Evolutionary conservation across 2,888 invertebrate species (phyloP).

Genomic region (Cosmorhoe ocellata): DNA sequence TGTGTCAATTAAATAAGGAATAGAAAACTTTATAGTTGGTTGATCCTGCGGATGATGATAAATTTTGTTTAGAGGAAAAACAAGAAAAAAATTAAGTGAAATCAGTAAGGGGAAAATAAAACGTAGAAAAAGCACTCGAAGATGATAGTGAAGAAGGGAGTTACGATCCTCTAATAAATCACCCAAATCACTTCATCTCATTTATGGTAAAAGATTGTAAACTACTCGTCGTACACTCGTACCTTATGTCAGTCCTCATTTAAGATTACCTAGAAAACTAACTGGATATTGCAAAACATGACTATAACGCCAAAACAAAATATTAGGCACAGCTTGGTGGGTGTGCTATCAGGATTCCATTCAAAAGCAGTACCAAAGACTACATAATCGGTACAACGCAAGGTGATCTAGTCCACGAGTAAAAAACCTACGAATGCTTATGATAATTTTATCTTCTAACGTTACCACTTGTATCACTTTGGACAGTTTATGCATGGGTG

Average conservation of each 20-base stretch:
- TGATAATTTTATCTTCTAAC: conserved; percentile 26
- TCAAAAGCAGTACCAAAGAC: conserved; percentile 20
- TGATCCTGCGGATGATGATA: too few relatives aligned
- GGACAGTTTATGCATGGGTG: conserved; percentile 24
- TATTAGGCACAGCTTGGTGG: conserved; percentile 26
- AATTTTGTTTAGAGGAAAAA: too few relatives aligned
- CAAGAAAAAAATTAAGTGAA: too few relatives aligned
- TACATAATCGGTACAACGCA: conserved; percentile 13
- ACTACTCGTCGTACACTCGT: background rate
- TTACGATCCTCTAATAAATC: too few relatives aligned
- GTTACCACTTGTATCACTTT: conserved; percentile 25
- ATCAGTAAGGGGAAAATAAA: too few relatives aligned
- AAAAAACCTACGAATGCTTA: conserved; percentile 29
- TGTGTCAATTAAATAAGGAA: too few relatives aligned
- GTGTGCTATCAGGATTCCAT: conserved; percentile 35
- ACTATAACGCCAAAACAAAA: conserved; percentile 13
- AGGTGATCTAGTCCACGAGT: conserved; percentile 29
- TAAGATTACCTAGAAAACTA: conserved; percentile 2
- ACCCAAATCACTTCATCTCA: too few relatives aligned
- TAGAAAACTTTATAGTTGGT: too few relatives aligned
- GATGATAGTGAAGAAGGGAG: too few relatives aligned
- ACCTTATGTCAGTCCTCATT: background rate
- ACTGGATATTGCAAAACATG: conserved; percentile 8
- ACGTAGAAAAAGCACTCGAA: too few relatives aligned
- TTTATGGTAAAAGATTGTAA: background rate